phyloP scores from a whole-genome alignment of 2,113 vertebrate genomes.

The Rhabdornis inornatus region DNA sequence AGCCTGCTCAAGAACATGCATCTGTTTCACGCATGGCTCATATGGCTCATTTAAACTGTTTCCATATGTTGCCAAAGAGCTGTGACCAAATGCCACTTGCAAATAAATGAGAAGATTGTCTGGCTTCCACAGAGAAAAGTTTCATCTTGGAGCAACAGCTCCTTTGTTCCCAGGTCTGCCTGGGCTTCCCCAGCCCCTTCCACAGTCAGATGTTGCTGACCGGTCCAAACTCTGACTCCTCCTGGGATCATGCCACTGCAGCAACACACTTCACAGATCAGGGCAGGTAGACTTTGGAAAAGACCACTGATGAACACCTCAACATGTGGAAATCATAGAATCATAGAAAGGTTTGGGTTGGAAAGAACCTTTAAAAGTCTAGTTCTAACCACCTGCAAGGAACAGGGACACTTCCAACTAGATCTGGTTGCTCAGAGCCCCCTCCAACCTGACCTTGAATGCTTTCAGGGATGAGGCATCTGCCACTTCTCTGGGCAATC shows the following conservation, averaged over 20 bases:
- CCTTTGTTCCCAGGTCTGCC: constrained; percentile 11
- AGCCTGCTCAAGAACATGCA: constrained; percentile 31
- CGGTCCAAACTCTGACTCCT: neutral
- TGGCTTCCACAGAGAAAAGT: neutral
- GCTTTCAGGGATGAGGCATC: neutral
- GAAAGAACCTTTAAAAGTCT: neutral
- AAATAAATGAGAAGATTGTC: constrained; percentile 53
- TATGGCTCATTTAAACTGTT: constrained; percentile 17
- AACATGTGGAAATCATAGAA: fast-evolving
- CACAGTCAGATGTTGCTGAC: neutral
- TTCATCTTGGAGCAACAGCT: neutral
- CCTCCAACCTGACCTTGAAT: neutral
- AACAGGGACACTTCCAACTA: neutral
- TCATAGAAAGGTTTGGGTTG: neutral
- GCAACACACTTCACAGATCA: neutral
- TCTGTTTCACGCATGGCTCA: constrained; percentile 47
- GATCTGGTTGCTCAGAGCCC: neutral
- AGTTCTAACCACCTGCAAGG: neutral
- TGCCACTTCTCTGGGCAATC: neutral
- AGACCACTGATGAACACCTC: neutral
- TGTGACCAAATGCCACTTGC: constrained; percentile 40
- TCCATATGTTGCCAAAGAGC: constrained; percentile 55
- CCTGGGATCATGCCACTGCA: neutral
- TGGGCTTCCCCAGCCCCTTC: neutral
- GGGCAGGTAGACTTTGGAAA: neutral